phyloP scores from a whole-genome alignment of 2,797 vertebrate genomes.

The Sarcoramphus papa region DNA sequence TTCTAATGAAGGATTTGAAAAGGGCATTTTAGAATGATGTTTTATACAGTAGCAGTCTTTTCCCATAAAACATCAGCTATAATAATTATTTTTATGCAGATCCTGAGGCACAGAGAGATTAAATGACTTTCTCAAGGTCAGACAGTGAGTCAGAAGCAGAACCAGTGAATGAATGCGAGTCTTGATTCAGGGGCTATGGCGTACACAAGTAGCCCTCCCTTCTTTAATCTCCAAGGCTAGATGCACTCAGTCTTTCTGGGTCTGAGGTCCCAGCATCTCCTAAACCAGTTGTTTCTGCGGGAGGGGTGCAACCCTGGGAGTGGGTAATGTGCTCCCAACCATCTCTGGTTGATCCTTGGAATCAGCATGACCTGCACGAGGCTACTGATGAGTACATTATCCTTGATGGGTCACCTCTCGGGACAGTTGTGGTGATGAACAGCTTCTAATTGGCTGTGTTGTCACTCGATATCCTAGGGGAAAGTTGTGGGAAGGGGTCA shows the following conservation, averaged over 20 bases:
- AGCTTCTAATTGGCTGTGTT: not conserved
- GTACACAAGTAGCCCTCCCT: not conserved
- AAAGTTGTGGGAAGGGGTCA: not conserved
- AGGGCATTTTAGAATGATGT: slow-evolving; percentile 1
- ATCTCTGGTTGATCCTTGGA: not conserved
- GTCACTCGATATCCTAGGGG: not conserved
- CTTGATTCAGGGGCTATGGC: not conserved
- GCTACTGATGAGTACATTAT: rapidly evolving
- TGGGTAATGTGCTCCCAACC: not conserved
- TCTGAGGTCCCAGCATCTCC: not conserved
- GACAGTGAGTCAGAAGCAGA: not conserved
- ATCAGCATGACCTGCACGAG: not conserved
- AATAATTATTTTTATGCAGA: slow-evolving; percentile 54
- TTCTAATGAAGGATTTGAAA: slow-evolving; percentile 21
- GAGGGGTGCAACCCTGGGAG: not conserved
- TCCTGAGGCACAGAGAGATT: slow-evolving; percentile 7
- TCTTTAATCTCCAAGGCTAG: not conserved
- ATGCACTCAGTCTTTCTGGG: not conserved
- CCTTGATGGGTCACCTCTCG: not conserved
- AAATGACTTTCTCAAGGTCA: slow-evolving; percentile 55
- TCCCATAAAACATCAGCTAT: slow-evolving; percentile 7
- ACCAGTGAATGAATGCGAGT: not conserved
- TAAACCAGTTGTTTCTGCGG: not conserved
- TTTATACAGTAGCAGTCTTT: not conserved
- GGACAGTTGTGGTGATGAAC: not conserved